phyloP scores from a whole-genome alignment of 64 coral and sea anemone genomes.

The Montipora cactus region DNA sequence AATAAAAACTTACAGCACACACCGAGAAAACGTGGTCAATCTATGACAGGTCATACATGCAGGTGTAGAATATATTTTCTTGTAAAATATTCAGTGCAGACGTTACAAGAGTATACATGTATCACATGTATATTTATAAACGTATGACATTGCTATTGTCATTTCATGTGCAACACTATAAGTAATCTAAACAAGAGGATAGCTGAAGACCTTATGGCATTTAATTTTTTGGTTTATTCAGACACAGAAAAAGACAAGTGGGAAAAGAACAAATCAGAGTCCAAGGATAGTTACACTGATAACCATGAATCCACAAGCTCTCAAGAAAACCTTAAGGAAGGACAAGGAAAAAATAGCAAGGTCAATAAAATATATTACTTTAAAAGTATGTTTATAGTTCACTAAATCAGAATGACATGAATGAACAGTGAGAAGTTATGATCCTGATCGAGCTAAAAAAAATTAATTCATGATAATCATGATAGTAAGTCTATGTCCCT shows the following conservation, averaged over 20 bases:
- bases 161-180: not conserved
- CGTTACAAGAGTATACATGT: not conserved
- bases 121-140: not conserved
- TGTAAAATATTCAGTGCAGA: not conserved
- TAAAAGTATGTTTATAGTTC: not conserved
- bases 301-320: conserved; percentile 44
- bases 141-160: not conserved
- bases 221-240: not conserved
- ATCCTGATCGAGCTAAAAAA: not conserved
- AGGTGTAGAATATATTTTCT: not conserved
- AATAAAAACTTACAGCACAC: too few species aligned
- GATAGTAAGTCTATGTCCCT: not conserved
- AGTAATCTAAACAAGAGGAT: not conserved
- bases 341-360: conserved; percentile 49
- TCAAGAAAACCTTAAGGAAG: conserved; percentile 25
- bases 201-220: not conserved
- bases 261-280: conserved; percentile 3
- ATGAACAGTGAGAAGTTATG: not conserved
- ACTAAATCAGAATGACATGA: not conserved
- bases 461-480: not conserved
- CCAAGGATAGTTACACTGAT: conserved; percentile 23
- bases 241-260: conserved; percentile 4
- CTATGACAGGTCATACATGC: not conserved
- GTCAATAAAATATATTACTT: not conserved
- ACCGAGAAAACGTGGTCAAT: too few species aligned